Base-by-base conservation (phyloP, 1,140 invertebrate species). In the Onthophagus taurus region DNA sequence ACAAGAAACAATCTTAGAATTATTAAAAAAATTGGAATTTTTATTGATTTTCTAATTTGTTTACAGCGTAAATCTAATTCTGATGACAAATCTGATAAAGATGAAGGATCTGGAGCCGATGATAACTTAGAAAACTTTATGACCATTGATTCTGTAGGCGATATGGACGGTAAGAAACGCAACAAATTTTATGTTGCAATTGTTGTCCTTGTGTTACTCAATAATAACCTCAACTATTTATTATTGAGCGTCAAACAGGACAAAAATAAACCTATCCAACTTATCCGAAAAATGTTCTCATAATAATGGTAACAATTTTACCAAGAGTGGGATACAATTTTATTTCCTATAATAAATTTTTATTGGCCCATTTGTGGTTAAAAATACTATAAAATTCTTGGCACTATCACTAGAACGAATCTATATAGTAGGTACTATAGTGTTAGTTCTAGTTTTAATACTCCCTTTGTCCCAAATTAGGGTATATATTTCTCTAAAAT, bases 51-150 rank as follows among this genome's bases (percentile, higher is more conserved):
- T 6, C 23, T 26, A n/a, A n/a, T n/a, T n/a, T 37, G 11, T 52
- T 58, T 62, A 20, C 49, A 81, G 78, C 69, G 72, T 31, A 81
- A 81, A 54, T 73, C 75, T 13, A 59, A 64, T 26, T 26, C 52
- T 60, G 69, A 37, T 51, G 66, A 55, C 55, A 70, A 50, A 60
- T 47, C 48, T 23, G 59, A 65, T 35, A 52, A 59, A 24, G 55
- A 49, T 33, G 55, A 51, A 12, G 48, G 33, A 12, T 81, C 76
- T 50, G 78, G 66, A 1, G 78, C 78, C 53, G 81, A 83, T 47
- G 81, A 84, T 60, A 81, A 85, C 68, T 71, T 87, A 31, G 83
- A 86, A 38, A 85, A 86, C 58, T 87, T 87, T 53, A 83, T 86
- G 70, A 85, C 83, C 18, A 70, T 89, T 6, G 85, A 87, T 64